Conservation (phyloP, 2,113 vertebrate species). For the Fulmarus glacialis region DNA sequence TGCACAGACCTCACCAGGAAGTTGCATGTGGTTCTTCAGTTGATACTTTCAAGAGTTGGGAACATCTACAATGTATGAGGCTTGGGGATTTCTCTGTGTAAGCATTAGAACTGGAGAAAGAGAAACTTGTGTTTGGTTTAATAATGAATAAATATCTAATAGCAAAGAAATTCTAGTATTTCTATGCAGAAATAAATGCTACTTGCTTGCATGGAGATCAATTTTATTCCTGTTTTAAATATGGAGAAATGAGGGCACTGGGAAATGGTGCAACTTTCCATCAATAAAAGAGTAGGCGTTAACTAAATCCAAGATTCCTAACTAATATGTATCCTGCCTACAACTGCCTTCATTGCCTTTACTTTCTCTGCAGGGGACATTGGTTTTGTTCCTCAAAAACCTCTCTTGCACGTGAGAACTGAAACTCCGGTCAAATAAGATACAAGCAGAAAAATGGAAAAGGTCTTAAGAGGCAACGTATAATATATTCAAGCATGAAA, state of each 20-base stretch:
- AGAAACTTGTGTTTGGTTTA: neutral
- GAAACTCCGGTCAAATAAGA: neutral
- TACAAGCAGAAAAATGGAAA: neutral
- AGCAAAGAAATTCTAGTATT: neutral
- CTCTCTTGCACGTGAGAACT: neutral
- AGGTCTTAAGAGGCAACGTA: neutral
- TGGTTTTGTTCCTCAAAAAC: slow-evolving; percentile 9
- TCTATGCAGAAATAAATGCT: neutral
- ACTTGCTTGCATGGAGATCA: neutral
- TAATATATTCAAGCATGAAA: neutral
- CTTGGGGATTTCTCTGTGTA: neutral
- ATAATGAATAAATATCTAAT: neutral
- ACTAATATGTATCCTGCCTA: neutral
- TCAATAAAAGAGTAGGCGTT: neutral
- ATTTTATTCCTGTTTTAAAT: neutral
- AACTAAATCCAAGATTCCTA: neutral
- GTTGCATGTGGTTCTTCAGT: neutral
- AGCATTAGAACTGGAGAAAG: neutral
- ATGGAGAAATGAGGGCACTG: neutral
- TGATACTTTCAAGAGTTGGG: neutral
- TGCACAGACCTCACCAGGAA: neutral
- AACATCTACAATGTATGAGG: neutral
- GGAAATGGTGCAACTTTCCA: neutral
- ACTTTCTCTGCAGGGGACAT: neutral
- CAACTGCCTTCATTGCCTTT: neutral